phyloP scores from a whole-genome alignment of 2,888 invertebrate species.

The Orgyia antiqua region DNA sequence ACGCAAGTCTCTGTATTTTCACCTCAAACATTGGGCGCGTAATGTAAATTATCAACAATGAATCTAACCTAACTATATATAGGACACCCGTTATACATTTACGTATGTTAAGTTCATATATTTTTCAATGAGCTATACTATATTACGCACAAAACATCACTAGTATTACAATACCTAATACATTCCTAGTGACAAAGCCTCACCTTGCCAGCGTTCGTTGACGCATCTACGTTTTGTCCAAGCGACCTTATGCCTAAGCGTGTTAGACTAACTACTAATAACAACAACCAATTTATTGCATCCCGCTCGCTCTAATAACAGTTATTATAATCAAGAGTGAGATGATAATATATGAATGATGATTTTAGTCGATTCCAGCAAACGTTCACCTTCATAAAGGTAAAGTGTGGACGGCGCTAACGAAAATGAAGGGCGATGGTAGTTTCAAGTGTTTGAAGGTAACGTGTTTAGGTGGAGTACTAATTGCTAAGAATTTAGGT shows the following conservation, averaged over 20 bases:
- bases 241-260: conserved; percentile 68
- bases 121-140: conserved; percentile 32
- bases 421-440: conserved; percentile 73
- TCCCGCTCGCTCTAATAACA: conserved; percentile 53
- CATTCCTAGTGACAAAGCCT: conserved; percentile 70
- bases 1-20: neutral
- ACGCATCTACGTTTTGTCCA: conserved; percentile 73
- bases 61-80: conserved; percentile 1
- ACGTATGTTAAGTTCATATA: conserved; percentile 36
- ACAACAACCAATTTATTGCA: conserved; percentile 54
- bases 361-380: conserved; percentile 43
- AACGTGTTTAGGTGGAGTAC: conserved; percentile 48
- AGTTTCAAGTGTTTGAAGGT: conserved; percentile 64
- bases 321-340: conserved; percentile 39
- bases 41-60: neutral
- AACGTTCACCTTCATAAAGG: conserved; percentile 67
- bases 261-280: conserved; percentile 60
- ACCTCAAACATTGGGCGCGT: no score
- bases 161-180: conserved; percentile 58
- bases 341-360: conserved; percentile 48
- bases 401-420: conserved; percentile 68
- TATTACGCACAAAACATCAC: conserved; percentile 38
- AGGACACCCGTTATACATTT: conserved; percentile 38
- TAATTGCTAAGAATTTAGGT: conserved; percentile 53
- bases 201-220: conserved; percentile 76